Evolutionary conservation across 2,797 vertebrate species (phyloP), one percentile per base, ranked within the genome.

Genomic region (Poecilia picta): DNA sequence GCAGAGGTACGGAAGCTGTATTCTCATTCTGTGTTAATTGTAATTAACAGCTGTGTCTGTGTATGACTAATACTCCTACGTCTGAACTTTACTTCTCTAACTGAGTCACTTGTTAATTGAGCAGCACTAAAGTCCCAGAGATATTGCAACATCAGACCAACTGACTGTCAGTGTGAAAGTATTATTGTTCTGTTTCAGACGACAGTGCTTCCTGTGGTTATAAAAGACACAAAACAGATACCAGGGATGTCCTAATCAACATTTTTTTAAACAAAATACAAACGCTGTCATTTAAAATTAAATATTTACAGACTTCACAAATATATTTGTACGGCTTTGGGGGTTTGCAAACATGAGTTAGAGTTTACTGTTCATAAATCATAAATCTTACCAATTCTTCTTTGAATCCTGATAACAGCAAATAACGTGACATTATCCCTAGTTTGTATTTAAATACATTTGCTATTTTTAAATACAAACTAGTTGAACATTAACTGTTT

Each of bases 51-150:
- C 55, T 43, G 23, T 43, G 51, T 55, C 36, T 55, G 23, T 41
- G 53, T 45, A 53, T 59, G 41, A 59, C 55, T 62, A 75, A 75
- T 15, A 75, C 73, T 59, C n/a, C n/a, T 28, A 75, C 10, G 5
- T 57, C 53, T 41, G 53, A 45, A 55, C 43, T 43, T 74, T 41
- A 59, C n/a, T 47, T 72, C 45, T 46, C 53, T 12, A 8, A 45
- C 1, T n/a, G n/a, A 43, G 39, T 45, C 31, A 59, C 43, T 75
- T 28, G 28, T 46, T 59, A 46, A 45, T 11, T 75, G 53, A 31
- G 39, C 53, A 45, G 2, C 53, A 75, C 25, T 46, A 59, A 6
- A 43, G 41, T 2, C 36, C 39, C 15, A 46, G 41, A 75, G n/a
- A 18, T 59, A 28, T 57, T 45, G 41, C 62, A n/a, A 75, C 23